Base-by-base conservation (phyloP, 2,113 vertebrate genomes). In the Austrofundulus limnaeus region DNA sequence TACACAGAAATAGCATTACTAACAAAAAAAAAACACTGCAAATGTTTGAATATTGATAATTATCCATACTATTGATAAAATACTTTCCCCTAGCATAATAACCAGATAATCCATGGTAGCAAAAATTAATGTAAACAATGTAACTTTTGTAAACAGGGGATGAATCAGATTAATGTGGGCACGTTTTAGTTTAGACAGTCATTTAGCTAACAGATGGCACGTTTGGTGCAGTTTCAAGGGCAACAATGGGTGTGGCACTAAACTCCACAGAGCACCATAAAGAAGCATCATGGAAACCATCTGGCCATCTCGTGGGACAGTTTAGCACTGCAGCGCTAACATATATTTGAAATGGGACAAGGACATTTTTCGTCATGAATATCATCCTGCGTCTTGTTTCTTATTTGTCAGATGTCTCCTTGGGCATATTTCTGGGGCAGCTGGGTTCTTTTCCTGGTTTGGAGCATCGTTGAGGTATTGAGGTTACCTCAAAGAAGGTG, bases 191-290 rank as follows among this genome's bases (percentile, higher is more conserved):
- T 82, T 49, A 66, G 50, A 62, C 47, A 55, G 42, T 72, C 17
- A 11, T 66, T 77, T 63, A 43, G 70, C 70, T 66, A 75, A 49
- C 80, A 82, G 82, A 76, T 82, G 78, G 75, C 50, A 60, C 59
- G 19, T 75, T 60, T 58, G 21, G 41, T 58, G 25, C 28, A 13
- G 58, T 77, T 51, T 72, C 61, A 25, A 45, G 37, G 67, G 57
- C 11, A 51, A 28, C 66, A 61, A 69, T 46, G 60, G 57, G 38
- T 70, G 51, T 46, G 61, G 41, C 37, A n/a, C 8, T 20, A 41
- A 52, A 66, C 13, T 52, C 48, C 60, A 17, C 45, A 11, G 55
- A 41, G 31, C 48, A 23, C 45, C 43, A 41, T 66, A 62, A 70
- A 61, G 59, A 61, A 20, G 28, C 41, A 24, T 67, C 20, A 34